Conservation (phyloP, 1,140 invertebrate species). For the Hirudo medicinalis region DNA sequence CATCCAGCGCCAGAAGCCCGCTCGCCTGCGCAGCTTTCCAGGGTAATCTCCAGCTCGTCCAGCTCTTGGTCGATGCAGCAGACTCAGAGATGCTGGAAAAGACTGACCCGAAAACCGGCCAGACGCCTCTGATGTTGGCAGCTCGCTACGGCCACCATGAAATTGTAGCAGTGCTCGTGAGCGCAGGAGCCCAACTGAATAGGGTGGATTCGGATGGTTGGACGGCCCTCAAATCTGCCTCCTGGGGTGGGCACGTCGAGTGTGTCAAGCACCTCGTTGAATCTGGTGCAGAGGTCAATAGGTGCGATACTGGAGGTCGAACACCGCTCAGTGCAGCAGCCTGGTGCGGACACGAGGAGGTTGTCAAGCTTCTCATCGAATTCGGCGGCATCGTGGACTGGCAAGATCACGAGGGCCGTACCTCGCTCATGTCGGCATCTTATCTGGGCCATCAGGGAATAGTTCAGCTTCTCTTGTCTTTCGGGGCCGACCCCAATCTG, state of each 20-base stretch:
- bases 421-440: conserved; percentile 46
- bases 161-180: conserved; percentile 56
- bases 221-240: conserved; percentile 96
- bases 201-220: conserved; percentile 89
- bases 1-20: not conserved
- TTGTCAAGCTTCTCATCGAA: conserved; percentile 68
- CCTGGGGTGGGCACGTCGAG: conserved; percentile 86
- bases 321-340: conserved; percentile 77
- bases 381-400: conserved; percentile 72
- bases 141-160: conserved; percentile 46
- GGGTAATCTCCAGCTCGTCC: conserved; percentile 11
- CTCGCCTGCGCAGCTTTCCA: conserved; percentile 12
- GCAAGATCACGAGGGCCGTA: conserved; percentile 71
- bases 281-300: conserved; percentile 70
- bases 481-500: conserved; percentile 36
- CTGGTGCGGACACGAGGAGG: conserved; percentile 81
- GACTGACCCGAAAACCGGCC: conserved; percentile 50
- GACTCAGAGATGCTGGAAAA: conserved; percentile 13
- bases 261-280: conserved; percentile 44
- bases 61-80: conserved; percentile 1
- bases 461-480: conserved; percentile 38
- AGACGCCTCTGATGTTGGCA: conserved; percentile 63
- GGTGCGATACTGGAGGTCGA: conserved; percentile 63
- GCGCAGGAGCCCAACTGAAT: conserved; percentile 51
- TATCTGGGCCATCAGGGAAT: conserved; percentile 48